phyloP scores from a whole-genome alignment of 2,113 vertebrate genomes.

The Sigmodon hispidus region DNA sequence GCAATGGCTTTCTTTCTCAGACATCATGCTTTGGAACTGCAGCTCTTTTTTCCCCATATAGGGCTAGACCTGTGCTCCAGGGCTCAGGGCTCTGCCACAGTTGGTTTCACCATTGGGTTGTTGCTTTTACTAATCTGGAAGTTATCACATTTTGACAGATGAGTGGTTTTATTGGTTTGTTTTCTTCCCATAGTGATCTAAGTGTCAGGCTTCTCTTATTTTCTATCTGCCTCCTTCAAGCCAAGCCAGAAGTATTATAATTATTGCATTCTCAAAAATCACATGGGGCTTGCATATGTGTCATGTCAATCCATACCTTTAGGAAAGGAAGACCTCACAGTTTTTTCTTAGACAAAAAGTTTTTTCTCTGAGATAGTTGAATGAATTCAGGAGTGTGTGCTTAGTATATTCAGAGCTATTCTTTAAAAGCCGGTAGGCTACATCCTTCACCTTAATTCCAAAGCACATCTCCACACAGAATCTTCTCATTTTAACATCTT shows the following conservation, averaged over 20 bases:
- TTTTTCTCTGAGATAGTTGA: background rate
- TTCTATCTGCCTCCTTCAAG: background rate
- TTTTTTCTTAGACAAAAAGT: slow-evolving; percentile 1
- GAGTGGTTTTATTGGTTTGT: background rate
- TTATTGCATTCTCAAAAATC: background rate
- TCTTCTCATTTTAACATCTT: slow-evolving; percentile 36
- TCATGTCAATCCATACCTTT: slow-evolving; percentile 19
- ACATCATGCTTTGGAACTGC: background rate
- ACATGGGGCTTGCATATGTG: background rate
- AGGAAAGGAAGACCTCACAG: background rate
- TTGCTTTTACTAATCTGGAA: background rate
- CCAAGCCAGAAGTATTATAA: slow-evolving; percentile 9
- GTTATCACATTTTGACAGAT: background rate
- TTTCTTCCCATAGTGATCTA: background rate
- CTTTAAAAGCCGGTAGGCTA: background rate
- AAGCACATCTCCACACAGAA: background rate
- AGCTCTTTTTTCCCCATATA: background rate
- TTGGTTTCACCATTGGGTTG: background rate
- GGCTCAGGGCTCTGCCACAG: background rate
- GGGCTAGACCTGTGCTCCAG: background rate
- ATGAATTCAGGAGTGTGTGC: background rate
- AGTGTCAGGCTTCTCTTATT: background rate
- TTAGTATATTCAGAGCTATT: background rate
- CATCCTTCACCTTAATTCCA: background rate
- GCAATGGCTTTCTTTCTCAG: background rate